These are phyloP conservation scores for Scylla paramamosain DNA, from an alignment of 1,140 invertebrate genomes.

Conservation along the genomic window DNA sequence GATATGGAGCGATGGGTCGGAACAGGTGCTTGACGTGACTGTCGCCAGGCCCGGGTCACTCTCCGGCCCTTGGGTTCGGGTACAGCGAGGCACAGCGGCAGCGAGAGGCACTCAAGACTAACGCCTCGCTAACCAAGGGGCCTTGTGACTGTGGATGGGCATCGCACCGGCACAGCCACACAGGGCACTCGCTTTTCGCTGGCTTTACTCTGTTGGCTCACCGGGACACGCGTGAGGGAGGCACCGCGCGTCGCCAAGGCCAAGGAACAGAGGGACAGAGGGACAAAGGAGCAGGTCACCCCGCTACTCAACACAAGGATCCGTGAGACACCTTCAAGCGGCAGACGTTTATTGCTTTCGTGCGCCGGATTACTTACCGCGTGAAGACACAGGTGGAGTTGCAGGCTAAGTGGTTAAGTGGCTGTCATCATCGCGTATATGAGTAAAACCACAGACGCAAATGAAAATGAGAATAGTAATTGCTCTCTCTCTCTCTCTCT, in stretches of 20 bases:
- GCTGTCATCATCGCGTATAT: neutral
- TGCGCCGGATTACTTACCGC: neutral
- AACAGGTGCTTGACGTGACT: neutral
- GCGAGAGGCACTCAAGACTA: neutral
- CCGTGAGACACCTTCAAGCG: neutral
- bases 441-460: neutral
- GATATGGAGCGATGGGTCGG: conserved; percentile 33
- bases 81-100: neutral
- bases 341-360: neutral
- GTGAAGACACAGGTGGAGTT: neutral
- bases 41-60: neutral
- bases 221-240: no score
- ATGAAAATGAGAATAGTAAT: neutral
- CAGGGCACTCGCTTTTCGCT: no score
- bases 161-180: neutral
- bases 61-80: neutral
- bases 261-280: no score
- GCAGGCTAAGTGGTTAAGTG: neutral
- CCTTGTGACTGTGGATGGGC: neutral
- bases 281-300: no score
- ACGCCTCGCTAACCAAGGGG: neutral
- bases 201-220: no score
- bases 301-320: neutral
- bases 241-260: no score
- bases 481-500: neutral